These are phyloP conservation scores for Choreutis nemorana DNA, from an alignment of 2,888 invertebrate species.

Conservation along the genomic window DNA sequence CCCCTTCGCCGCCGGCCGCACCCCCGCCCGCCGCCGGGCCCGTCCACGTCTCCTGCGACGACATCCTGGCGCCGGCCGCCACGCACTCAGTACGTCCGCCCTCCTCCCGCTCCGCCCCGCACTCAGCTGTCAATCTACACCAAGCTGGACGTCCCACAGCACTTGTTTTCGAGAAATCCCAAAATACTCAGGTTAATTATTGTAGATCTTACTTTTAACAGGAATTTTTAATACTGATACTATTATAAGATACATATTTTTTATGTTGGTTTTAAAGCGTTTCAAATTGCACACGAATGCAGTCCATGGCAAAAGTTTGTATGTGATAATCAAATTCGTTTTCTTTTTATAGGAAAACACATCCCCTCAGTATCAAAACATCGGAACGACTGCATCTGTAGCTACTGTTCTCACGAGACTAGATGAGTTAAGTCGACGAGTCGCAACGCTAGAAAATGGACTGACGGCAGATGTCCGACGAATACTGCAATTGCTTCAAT, in stretches of 20 bases:
- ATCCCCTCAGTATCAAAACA: constrained; percentile 58
- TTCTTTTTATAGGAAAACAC: constrained; percentile 31
- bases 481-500: constrained; percentile 73
- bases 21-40: constrained; percentile 36
- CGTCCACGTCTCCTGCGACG: constrained; percentile 55
- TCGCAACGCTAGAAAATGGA: constrained; percentile 76
- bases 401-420: constrained; percentile 70
- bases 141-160: constrained; percentile 50
- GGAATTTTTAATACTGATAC: background rate
- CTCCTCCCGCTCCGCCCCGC: constrained; percentile 54
- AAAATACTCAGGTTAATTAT: constrained; percentile 28
- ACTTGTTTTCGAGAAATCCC: constrained; percentile 34
- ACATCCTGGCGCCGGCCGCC: constrained; percentile 46
- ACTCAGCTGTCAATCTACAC: constrained; percentile 54
- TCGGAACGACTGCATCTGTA: constrained; percentile 46
- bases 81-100: constrained; percentile 33
- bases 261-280: no score
- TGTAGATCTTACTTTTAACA: constrained; percentile 1
- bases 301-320: background rate
- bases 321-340: background rate
- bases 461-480: constrained; percentile 78
- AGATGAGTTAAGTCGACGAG: constrained; percentile 73
- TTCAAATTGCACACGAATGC: no score
- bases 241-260: no score
- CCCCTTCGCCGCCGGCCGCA: constrained; percentile 64